Base-by-base conservation (phyloP, 2,888 invertebrate species). In the Bursaphelenchus okinawaensis region DNA sequence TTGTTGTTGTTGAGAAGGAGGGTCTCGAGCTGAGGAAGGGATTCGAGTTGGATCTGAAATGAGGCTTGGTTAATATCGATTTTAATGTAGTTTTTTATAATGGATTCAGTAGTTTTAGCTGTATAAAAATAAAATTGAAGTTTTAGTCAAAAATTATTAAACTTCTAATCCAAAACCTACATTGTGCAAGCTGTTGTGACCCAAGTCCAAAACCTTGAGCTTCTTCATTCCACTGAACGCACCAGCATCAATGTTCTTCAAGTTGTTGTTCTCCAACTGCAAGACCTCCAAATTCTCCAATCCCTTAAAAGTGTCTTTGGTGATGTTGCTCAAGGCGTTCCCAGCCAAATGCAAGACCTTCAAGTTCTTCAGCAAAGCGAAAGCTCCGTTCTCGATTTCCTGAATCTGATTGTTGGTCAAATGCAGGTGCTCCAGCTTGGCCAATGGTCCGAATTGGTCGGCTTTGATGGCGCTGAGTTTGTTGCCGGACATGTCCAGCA, bases 401-500 rank as follows among this genome's bases (percentile, higher is more conserved):
- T 40, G 22, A 27, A 75, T 72, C 31, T 69, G 67, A 40, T 75
- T 75, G 56, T 70, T 58, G 22, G 59, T 40, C 52, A 71, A 51
- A 23, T 58, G 54, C 55, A 71, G 56, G n/a, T 55, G 63, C 29
- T 71, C 67, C 60, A 71, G 40, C 28, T 55, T 55, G 9, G n/a
- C 20, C 52, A 75, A 54, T 16, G 66, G 52, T 29, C 80, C 81
- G 40, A 85, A 70, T 20, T 79, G 74, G 22, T 71, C 23, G 0
- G 83, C 81, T 16, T 52, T 52, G 58, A 85, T 81, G 4, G 73
- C 70, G 9, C 75, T 73, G 66, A 85, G 77, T 55, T 78, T 73
- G 78, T 86, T 86, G 67, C 84, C 84, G 62, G 84, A 83, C 31
- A 81, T 59, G 68, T 82, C 81, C 20, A 81, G 68, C 3, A 55